Conservation (phyloP, 2,888 invertebrate species). For the Acronicta alni region DNA sequence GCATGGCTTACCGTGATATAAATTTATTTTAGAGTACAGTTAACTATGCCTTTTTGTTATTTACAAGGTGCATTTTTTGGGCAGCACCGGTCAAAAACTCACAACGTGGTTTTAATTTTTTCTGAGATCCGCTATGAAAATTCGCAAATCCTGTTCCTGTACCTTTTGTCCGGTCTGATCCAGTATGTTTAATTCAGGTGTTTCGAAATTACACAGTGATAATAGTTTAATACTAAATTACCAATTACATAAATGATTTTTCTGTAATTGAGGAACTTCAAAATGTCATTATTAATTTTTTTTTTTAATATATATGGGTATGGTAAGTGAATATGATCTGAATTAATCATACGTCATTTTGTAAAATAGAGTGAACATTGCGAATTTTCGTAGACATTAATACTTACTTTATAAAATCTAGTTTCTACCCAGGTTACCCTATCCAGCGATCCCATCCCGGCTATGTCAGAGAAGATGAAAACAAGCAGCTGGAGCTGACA, state of each 20-base stretch:
- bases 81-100: conserved; percentile 87
- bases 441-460: conserved; percentile 87
- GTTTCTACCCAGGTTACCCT: conserved; percentile 86
- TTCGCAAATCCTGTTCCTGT: conserved; percentile 65
- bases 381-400: conserved; percentile 73
- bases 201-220: background rate
- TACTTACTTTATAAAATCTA: conserved; percentile 71
- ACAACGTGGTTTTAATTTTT: conserved; percentile 75
- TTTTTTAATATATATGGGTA: too few relatives aligned
- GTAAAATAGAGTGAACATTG: conserved; percentile 46
- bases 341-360: conserved; percentile 32
- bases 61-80: conserved; percentile 78
- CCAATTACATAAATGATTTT: too few relatives aligned
- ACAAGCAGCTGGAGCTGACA: conserved; percentile 87
- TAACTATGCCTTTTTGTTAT: conserved; percentile 65
- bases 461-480: conserved; percentile 85
- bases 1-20: conserved; percentile 79
- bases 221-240: too few relatives aligned
- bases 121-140: conserved; percentile 65
- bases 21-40: conserved; percentile 64
- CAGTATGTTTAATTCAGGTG: conserved; percentile 40
- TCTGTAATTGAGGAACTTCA: too few relatives aligned
- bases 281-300: too few relatives aligned
- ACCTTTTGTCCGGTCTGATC: conserved; percentile 33
- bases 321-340: conserved; percentile 18